Evolutionary conservation across 2,888 invertebrate genomes (phyloP), one percentile per base, ranked within the genome.

Genomic region (Caenorhabditis sp.): DNA sequence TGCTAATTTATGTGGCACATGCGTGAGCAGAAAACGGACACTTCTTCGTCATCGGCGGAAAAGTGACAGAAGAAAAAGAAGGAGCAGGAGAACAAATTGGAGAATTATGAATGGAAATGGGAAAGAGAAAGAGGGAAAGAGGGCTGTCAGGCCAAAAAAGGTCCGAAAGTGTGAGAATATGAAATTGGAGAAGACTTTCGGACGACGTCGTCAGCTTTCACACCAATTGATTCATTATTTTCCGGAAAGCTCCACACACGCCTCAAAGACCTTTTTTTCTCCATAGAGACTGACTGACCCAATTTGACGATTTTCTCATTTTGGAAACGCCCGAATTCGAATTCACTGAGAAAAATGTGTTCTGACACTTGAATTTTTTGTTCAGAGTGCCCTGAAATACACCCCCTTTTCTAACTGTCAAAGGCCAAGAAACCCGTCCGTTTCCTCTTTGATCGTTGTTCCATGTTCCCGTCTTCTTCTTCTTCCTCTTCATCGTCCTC

Each of bases 1-100:
- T 70, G 70, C 70, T 70, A 70, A 70, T 70, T 70, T 70, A 70
- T 70, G 70, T 70, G 70, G 70, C 70, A 70, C 70, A 70, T 59
- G 59, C 68, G 24, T 58, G 53, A 53, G 55, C 55, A 65, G 26
- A 65, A n/a, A 58, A 58, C 48, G 46, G 52, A 66, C 53, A 27
- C 53, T 53, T 37, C 27, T 59, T 46, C 43, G 37, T 55, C 59
- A 24, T 20, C 37, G 7, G 39, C 5, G 37, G 46, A 45, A 37
- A 45, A 52, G 32, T 45, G 45, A 58, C 46, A 27, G 24, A 50
- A 30, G 50, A 39, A 3, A 39, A 39, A 6, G 15, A 11, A 6
- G 39, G n/a, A 3, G 41, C 7, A 37, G 53, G 41, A 39, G 24
- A 43, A 66, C 66, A 68, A 68, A 68, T 68, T 68, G 70, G 52